Percentiles rank a stretch among this genome's conserved stretches.
Evolutionary conservation across 2,888 invertebrate genomes (phyloP).

Genomic region (Zootermopsis nevadensis): DNA sequence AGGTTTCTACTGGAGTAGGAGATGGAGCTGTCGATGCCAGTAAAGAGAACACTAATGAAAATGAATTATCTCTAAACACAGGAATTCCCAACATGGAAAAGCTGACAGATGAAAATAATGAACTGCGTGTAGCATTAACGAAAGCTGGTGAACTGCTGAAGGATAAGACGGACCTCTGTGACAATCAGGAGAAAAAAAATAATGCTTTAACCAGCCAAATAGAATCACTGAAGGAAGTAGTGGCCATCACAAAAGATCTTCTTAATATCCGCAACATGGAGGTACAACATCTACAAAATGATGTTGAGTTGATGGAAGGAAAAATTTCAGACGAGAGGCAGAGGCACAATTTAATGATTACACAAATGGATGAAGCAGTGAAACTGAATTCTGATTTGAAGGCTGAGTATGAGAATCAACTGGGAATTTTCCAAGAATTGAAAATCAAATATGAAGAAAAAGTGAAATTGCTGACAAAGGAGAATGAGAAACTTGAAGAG

Average conservation of each 20-base stretch:
- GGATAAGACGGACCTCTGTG: conserved; percentile 80
- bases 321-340: conserved; percentile 79
- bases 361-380: conserved; percentile 77
- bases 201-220: conserved; percentile 69
- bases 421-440: conserved; percentile 77
- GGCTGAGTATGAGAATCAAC: conserved; percentile 81
- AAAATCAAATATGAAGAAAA: conserved; percentile 76
- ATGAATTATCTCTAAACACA: background rate
- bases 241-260: conserved; percentile 83
- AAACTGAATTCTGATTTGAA: conserved; percentile 80
- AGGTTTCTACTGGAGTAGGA: conserved; percentile 20
- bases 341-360: conserved; percentile 74
- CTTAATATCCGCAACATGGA: conserved; percentile 71
- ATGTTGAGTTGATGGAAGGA: conserved; percentile 76
- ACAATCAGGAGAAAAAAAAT: conserved; percentile 84
- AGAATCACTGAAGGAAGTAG: conserved; percentile 81
- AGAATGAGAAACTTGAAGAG: conserved; percentile 60
- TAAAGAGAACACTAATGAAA: background rate
- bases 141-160: conserved; percentile 78
- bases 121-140: conserved; percentile 61
- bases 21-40: background rate
- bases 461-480: conserved; percentile 68
- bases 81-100: background rate
- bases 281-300: conserved; percentile 77
- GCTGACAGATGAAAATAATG: conserved; percentile 6